phyloP scores from a whole-genome alignment of 1,140 invertebrate genomes.

The Helicoverpa zea region DNA sequence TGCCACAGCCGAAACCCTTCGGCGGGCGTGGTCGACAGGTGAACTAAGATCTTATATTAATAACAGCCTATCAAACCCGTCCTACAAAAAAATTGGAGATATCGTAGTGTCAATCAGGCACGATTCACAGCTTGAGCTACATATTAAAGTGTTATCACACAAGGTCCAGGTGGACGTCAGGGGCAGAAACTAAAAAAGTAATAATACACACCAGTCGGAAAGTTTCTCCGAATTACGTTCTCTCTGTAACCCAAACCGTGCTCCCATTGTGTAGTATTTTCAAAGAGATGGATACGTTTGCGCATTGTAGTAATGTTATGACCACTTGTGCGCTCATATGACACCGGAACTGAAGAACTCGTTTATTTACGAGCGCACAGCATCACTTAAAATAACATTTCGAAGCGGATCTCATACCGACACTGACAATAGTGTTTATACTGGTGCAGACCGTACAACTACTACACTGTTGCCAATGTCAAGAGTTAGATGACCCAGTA shows the following conservation, averaged over 20 bases:
- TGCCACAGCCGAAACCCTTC: slow-evolving; percentile 93
- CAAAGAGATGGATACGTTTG: not conserved
- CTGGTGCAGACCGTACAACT: not conserved
- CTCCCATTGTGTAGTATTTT: not conserved
- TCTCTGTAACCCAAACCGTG: not conserved
- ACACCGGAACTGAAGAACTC: slow-evolving; percentile 23
- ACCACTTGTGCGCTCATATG: slow-evolving; percentile 1
- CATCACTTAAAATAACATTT: not conserved
- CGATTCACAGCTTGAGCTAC: no score
- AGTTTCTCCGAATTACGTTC: not conserved
- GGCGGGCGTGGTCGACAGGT: slow-evolving; percentile 90
- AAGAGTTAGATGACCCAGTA: slow-evolving; percentile 23
- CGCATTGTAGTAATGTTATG: slow-evolving; percentile 4
- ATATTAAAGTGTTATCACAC: no score
- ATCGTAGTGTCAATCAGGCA: no score
- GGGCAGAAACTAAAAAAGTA: no score
- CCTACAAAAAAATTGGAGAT: not conserved
- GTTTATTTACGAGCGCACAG: not conserved
- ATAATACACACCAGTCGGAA: not conserved
- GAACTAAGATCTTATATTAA: slow-evolving; percentile 11
- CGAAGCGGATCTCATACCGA: not conserved
- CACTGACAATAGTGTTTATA: not conserved
- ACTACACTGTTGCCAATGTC: slow-evolving; percentile 2
- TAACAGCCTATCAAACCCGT: not conserved
- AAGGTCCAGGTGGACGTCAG: no score